Percentiles rank a stretch among this genome's conserved stretches.
Evolutionary conservation across 37 sponge, comb jelly and placozoan genomes (phyloP).

Genomic region (Dysidea cf. avara): DNA sequence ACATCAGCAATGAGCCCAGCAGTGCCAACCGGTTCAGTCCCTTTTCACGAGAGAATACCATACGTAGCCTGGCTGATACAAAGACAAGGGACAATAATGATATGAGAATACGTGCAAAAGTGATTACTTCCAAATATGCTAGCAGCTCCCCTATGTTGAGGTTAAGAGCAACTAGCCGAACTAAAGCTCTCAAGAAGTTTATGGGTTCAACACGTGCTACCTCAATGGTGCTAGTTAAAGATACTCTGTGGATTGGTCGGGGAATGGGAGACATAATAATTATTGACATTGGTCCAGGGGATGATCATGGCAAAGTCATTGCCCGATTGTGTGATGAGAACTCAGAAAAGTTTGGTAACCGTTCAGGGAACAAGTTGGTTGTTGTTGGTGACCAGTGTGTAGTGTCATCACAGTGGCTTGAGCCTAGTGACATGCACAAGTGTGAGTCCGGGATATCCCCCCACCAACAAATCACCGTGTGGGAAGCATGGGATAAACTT

Average conservation of each 20-base stretch:
- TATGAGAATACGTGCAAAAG: neutral
- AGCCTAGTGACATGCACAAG: constrained; percentile 36
- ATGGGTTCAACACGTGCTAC: constrained; percentile 73
- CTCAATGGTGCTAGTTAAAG: constrained; percentile 65
- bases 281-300: constrained; percentile 41
- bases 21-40: constrained; percentile 10
- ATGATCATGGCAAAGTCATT: constrained; percentile 55
- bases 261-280: constrained; percentile 91
- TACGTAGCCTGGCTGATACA: constrained; percentile 27
- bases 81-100: constrained; percentile 26
- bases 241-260: constrained; percentile 83
- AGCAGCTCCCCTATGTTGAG: neutral
- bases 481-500: constrained; percentile 65
- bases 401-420: constrained; percentile 80
- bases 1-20: constrained; percentile 31
- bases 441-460: neutral
- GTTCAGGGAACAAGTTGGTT: constrained; percentile 67
- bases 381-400: constrained; percentile 66
- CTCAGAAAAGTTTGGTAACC: constrained; percentile 70
- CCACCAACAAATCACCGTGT: constrained; percentile 67
- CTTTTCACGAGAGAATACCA: constrained; percentile 37
- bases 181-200: neutral
- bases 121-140: neutral
- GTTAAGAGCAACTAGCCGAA: constrained; percentile 2
- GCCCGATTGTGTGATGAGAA: constrained; percentile 67